Evolutionary conservation across 23 tunicate genomes (phyloP).

Genomic region (Ascidia mentula): DNA sequence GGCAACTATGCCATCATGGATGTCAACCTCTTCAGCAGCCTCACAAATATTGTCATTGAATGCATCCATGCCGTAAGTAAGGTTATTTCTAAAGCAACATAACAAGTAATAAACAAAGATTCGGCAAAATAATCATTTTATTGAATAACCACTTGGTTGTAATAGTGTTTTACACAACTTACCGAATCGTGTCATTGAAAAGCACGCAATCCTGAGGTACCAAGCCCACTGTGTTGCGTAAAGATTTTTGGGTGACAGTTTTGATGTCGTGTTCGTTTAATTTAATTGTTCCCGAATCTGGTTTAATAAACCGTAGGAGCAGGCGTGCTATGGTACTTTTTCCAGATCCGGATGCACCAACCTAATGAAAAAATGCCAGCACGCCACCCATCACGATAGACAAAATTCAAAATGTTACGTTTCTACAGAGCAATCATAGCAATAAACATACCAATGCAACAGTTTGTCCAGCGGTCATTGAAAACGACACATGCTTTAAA

Average conservation of each 20-base stretch:
- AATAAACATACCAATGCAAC: conserved; percentile 81
- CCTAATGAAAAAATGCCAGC: conserved; percentile 26
- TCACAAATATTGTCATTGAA: conserved; percentile 63
- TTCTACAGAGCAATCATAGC: no score
- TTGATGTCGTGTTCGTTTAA: conserved; percentile 59
- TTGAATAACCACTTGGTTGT: background rate
- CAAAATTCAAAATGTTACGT: no score
- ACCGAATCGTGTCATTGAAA: conserved; percentile 91
- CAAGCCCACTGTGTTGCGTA: conserved; percentile 66
- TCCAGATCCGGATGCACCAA: conserved; percentile 95
- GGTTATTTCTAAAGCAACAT: conserved; percentile 62
- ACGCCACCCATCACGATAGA: no score
- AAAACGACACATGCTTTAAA: conserved; percentile 62
- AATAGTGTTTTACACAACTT: background rate
- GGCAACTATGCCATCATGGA: conserved; percentile 61
- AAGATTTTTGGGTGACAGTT: conserved; percentile 63
- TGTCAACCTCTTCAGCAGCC: conserved; percentile 73
- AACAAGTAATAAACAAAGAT: background rate
- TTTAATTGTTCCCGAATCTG: conserved; percentile 61
- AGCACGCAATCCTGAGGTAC: conserved; percentile 95
- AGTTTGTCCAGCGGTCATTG: conserved; percentile 80
- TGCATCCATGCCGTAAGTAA: conserved; percentile 79
- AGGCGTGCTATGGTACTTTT: conserved; percentile 90
- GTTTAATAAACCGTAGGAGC: conserved; percentile 75
- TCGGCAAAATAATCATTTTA: background rate